Base-by-base conservation (phyloP, 1,140 invertebrate species). In the Trachelipus rathkii region DNA sequence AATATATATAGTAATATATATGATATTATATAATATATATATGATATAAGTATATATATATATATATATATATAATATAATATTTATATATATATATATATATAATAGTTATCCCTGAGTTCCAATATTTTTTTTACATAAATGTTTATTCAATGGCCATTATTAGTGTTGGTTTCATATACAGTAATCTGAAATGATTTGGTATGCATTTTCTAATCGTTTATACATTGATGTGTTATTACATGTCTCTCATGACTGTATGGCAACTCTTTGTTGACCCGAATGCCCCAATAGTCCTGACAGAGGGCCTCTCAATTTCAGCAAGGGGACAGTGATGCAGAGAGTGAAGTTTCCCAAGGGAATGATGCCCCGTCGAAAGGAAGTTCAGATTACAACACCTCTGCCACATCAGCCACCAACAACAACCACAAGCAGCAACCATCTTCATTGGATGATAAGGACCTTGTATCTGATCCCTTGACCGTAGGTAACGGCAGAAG, bases 401-500 rank as follows among this genome's bases (percentile, higher is more conserved):
- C 33, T 6, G 6, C 33, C 1, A 33, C 33, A 33, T 3, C 33
- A 33, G 6, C 33, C 33, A 33, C 33, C 33, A 33, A 33, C 33
- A 33, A 33, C 33, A 33, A 33, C 33, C 33, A 33, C 33, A 33
- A 33, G 6, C 33, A 33, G 6, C 11, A 3, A 60, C 50, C 11
- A 2, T 19, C 60, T n/a, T 9, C 73, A 19, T 13, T 24, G 24
- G 43, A 60, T n/a, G 60, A 60, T 44, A 24, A 23, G 13, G 73
- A 75, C 10, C 33, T 33, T 33, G 33, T 33, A 33, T 43, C 8
- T 21, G 10, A 21, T 13, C n/a, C 45, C 21, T 10, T 60, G 11
- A 53, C 69, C 53, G 68, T 44, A 4, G 67, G 68, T 5, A 67
- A 67, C 60, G 73, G 33, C 33, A 60, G 73, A 0, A 75, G 73